Conservation (phyloP, 2,113 vertebrate genomes). For the Sylvietta virens region DNA sequence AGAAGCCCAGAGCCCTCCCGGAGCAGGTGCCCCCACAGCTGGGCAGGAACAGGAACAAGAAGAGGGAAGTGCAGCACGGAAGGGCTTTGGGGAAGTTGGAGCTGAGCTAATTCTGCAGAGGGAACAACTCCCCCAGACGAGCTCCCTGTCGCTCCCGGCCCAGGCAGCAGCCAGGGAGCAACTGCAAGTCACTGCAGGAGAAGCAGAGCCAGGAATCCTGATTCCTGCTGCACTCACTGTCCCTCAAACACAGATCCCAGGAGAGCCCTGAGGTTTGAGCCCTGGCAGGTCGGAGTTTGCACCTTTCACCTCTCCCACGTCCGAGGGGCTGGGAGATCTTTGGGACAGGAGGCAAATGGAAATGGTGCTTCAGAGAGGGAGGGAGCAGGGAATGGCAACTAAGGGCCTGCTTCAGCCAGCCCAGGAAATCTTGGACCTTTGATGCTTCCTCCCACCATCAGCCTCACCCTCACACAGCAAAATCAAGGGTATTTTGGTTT, state of each 20-base stretch:
- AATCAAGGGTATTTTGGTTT: neutral
- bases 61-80: neutral
- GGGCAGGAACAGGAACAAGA: neutral
- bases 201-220: neutral
- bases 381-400: neutral
- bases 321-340: rapidly evolving
- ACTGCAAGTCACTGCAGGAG: neutral
- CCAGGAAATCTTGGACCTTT: neutral
- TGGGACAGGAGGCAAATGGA: neutral
- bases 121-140: neutral
- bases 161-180: neutral
- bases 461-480: neutral
- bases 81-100: neutral
- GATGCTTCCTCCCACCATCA: too few relatives aligned
- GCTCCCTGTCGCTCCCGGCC: rapidly evolving
- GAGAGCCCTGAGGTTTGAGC: rapidly evolving
- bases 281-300: rapidly evolving
- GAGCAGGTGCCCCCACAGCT: neutral
- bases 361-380: neutral
- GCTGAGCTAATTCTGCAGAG: neutral
- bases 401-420: neutral
- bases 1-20: neutral
- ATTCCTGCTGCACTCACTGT: neutral
- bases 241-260: neutral
- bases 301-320: rapidly evolving